Conservation (phyloP, 1,140 invertebrate genomes). For the Cheumatopsyche charites region DNA sequence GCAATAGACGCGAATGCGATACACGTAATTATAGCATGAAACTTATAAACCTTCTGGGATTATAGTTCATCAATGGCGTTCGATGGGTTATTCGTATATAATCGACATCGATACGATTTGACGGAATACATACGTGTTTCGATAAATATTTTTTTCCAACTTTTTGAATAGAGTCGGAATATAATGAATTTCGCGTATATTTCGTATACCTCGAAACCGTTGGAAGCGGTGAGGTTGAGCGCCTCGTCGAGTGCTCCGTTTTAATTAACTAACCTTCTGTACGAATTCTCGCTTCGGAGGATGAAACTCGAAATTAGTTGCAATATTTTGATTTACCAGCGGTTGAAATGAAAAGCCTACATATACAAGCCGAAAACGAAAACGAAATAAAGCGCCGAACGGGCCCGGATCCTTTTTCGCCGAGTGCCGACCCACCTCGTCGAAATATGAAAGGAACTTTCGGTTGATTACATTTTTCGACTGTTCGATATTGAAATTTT, state of each 20-base stretch:
- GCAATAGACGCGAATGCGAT: background rate
- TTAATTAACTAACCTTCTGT: constrained; percentile 21
- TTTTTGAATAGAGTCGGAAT: too few species aligned
- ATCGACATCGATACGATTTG: background rate
- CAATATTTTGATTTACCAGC: constrained; percentile 26
- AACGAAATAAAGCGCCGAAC: too few species aligned
- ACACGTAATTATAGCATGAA: background rate
- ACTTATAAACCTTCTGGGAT: constrained; percentile 9
- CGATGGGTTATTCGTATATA: background rate
- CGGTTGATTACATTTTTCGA: too few species aligned
- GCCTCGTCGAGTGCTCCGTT: constrained; percentile 15
- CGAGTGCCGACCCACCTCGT: too few species aligned
- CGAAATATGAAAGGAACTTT: too few species aligned
- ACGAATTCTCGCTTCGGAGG: background rate
- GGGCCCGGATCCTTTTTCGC: too few species aligned
- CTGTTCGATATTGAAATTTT: too few species aligned
- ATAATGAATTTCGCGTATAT: background rate
- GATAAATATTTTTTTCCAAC: background rate
- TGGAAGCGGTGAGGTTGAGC: constrained; percentile 5
- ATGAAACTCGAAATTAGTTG: constrained; percentile 20
- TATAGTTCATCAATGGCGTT: background rate
- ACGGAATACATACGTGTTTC: background rate
- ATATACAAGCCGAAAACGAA: background rate
- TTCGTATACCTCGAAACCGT: background rate
- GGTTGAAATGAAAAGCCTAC: constrained; percentile 1